Conservation (phyloP, 2,888 invertebrate genomes). For the Ditula angustiorana region DNA sequence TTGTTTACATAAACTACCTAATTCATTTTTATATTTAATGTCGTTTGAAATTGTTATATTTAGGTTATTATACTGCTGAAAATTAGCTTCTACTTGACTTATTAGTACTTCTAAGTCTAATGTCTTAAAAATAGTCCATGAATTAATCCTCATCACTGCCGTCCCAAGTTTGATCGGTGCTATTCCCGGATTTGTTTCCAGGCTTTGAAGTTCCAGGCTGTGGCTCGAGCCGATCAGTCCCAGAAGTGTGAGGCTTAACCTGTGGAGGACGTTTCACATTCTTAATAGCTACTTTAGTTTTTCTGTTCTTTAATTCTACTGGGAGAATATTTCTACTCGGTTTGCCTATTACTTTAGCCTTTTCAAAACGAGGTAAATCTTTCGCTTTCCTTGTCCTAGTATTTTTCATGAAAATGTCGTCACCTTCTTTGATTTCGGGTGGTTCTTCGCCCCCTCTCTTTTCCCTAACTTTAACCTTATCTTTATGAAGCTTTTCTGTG, state of each 20-base stretch:
- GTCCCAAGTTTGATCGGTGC: slow-evolving; percentile 28
- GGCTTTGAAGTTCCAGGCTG: slow-evolving; percentile 30
- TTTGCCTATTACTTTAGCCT: slow-evolving; percentile 43
- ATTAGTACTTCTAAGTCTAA: slow-evolving; percentile 32
- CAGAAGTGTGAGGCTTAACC: slow-evolving; percentile 22
- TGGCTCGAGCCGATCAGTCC: slow-evolving; percentile 8
- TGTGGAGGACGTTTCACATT: slow-evolving; percentile 41
- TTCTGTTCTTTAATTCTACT: slow-evolving; percentile 32
- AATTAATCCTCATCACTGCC: slow-evolving; percentile 40
- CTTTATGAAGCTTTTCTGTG: slow-evolving; percentile 20
- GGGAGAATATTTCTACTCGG: slow-evolving; percentile 40
- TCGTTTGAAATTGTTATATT: background rate
- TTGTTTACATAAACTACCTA: slow-evolving; percentile 23
- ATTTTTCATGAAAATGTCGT: slow-evolving; percentile 44
- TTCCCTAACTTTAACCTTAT: slow-evolving; percentile 37
- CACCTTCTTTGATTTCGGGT: slow-evolving; percentile 38
- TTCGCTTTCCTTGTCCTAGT: slow-evolving; percentile 44
- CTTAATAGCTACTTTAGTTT: slow-evolving; percentile 34
- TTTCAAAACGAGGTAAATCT: slow-evolving; percentile 44
- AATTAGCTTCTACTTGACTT: background rate
- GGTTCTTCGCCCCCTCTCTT: slow-evolving; percentile 40
- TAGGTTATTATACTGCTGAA: slow-evolving; percentile 5
- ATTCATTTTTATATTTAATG: too few species aligned
- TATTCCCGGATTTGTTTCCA: slow-evolving; percentile 32
- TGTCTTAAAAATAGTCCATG: slow-evolving; percentile 38